These are phyloP conservation scores for Yponomeuta cagnagella DNA, from an alignment of 2,888 invertebrate species.

Conservation along the genomic window DNA sequence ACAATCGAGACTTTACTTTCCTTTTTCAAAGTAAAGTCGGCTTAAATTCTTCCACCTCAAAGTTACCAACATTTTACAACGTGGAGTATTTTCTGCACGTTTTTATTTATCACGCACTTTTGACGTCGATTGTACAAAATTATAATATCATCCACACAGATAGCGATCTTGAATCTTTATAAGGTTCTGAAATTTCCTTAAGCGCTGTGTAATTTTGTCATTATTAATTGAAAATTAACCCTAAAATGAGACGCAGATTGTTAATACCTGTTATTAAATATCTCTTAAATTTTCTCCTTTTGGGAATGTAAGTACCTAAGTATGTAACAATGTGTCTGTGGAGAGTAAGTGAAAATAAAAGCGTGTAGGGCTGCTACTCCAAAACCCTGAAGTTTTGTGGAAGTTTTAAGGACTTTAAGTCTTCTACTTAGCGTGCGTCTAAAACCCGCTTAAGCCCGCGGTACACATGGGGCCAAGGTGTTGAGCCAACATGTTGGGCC, in stretches of 20 bases:
- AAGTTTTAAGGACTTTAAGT: too few species aligned
- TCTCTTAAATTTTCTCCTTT: neutral
- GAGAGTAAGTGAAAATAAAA: neutral
- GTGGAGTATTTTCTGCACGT: neutral
- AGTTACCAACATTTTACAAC: neutral
- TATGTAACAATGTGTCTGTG: neutral
- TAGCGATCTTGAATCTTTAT: neutral
- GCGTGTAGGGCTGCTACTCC: too few species aligned
- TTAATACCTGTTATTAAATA: neutral
- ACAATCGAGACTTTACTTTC: neutral
- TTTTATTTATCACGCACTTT: neutral
- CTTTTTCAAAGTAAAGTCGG: neutral
- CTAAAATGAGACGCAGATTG: neutral
- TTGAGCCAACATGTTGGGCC: too few species aligned
- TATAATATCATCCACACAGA: neutral
- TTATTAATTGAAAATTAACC: conserved; percentile 1
- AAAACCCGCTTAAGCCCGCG: too few species aligned
- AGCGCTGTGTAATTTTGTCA: neutral
- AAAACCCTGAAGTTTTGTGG: too few species aligned
- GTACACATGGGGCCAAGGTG: too few species aligned
- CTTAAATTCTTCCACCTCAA: neutral
- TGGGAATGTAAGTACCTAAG: neutral
- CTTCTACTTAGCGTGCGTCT: too few species aligned
- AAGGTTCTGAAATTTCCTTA: neutral
- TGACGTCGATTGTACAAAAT: neutral